Evolutionary conservation across 2,888 invertebrate genomes (phyloP), one percentile per base, ranked within the genome.

Genomic region (Halocaridina rubra): DNA sequence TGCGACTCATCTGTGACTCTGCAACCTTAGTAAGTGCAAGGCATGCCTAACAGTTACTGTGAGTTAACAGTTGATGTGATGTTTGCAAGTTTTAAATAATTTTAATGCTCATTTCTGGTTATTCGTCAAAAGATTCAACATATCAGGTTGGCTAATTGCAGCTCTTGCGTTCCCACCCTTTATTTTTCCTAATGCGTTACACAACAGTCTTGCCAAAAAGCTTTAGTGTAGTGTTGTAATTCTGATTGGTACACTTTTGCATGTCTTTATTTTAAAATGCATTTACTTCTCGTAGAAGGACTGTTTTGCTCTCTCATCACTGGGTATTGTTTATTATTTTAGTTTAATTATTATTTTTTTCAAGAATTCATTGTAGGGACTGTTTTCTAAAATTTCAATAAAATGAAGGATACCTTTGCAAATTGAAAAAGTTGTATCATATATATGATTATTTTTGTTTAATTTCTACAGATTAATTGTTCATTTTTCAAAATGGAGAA

Each of bases 71-170:
- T 7, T 33, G 22, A 33, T 19, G 27, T 10, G n/a, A 33, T 33
- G 2, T 33, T 22, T 78, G 46, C 27, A 39, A 64, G 24, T 33
- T 78, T 64, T 53, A n/a, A n/a, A n/a, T n/a, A n/a, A n/a, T n/a
- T n/a, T n/a, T n/a, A 53, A 53, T 53, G 53, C 4, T 19, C 67
- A 32, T 57, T 22, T 46, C 32, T 59, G 32, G 19, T 27, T 80
- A 46, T 80, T n/a, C 57, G 69, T 72, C 39, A 72, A 80, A 59
- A 59, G 72, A 80, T 72, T 80, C 72, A 72, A 80, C 80, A 80
- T 80, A 80, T 80, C 80, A 79, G 29, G 80, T 72, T 59, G 72
- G 72, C n/a, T n/a, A n/a, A n/a, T n/a, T n/a, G n/a, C n/a, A n/a
- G n/a, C 57, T 80, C 59, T 46, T 80, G 72, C 33, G 59, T 19